phyloP scores from a whole-genome alignment of 2,113 vertebrate species.

The Pongo abelii region DNA sequence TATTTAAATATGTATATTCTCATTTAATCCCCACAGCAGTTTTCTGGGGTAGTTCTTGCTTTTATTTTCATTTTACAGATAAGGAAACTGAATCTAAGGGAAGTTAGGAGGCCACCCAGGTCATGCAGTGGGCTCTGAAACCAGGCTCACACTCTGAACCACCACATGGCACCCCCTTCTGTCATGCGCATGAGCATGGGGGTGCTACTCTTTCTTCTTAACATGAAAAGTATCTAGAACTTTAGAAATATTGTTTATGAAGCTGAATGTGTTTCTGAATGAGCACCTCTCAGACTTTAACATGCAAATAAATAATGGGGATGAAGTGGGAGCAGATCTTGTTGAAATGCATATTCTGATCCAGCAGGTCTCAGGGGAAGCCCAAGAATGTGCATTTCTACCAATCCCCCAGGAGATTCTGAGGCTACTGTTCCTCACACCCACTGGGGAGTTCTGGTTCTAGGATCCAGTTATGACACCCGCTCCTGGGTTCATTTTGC shows the following conservation, averaged over 20 bases:
- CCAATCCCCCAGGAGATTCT: too few species aligned
- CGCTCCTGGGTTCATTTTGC: too few species aligned
- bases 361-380: neutral
- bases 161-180: neutral
- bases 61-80: neutral
- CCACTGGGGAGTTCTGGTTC: neutral
- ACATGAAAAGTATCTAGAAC: neutral
- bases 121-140: neutral
- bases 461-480: neutral
- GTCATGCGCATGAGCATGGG: too few species aligned
- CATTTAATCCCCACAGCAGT: neutral
- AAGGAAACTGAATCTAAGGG: neutral
- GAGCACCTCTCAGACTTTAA: neutral
- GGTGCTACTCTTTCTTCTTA: neutral
- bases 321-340: too few species aligned
- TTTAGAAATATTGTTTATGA: neutral
- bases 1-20: neutral
- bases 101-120: neutral
- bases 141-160: neutral
- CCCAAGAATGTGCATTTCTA: neutral
- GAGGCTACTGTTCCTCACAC: neutral
- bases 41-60: neutral
- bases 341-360: neutral
- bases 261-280: neutral
- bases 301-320: rapidly evolving